Evolutionary conservation across 2,113 vertebrate species (phyloP).

Genomic region (Triplophysa tibetana): DNA sequence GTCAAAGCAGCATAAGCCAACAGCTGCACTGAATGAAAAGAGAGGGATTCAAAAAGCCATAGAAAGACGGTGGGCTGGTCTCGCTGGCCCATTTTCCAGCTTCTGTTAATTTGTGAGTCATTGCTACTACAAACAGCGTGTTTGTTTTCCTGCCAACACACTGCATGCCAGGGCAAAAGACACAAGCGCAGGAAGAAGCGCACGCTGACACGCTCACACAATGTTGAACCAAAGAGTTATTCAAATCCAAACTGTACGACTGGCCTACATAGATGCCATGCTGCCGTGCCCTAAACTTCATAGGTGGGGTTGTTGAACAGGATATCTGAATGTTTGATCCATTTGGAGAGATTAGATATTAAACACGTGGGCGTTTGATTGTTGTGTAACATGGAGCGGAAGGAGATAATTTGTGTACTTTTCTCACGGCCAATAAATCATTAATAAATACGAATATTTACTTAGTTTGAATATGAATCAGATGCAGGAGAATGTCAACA

Average conservation of each 20-base stretch:
- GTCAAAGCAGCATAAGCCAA: conserved; percentile 25
- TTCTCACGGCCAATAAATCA: background rate
- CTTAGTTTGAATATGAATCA: background rate
- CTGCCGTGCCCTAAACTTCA: conserved; percentile 38
- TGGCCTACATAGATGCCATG: conserved; percentile 67
- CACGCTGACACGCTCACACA: conserved; percentile 45
- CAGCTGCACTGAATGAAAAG: conserved; percentile 35
- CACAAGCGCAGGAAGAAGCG: conserved; percentile 43
- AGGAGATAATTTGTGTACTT: conserved; percentile 5
- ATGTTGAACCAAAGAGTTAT: conserved; percentile 36
- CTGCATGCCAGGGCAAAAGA: conserved; percentile 57
- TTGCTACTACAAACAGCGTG: conserved; percentile 58
- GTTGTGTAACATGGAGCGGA: background rate
- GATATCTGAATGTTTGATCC: conserved; percentile 57
- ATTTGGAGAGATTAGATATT: conserved; percentile 49
- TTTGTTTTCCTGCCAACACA: conserved; percentile 64
- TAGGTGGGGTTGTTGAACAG: conserved; percentile 53
- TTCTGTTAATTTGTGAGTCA: conserved; percentile 67
- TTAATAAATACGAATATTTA: background rate
- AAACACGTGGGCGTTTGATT: conserved; percentile 3
- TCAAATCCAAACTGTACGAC: conserved; percentile 65
- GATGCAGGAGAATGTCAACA: no score
- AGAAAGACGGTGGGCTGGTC: conserved; percentile 27
- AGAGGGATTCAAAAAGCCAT: conserved; percentile 27
- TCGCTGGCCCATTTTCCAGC: conserved; percentile 54